Percentiles rank a stretch among this genome's conserved stretches.
Conservation (phyloP, 2,113 vertebrate genomes). For the Trogon surrucura region DNA sequence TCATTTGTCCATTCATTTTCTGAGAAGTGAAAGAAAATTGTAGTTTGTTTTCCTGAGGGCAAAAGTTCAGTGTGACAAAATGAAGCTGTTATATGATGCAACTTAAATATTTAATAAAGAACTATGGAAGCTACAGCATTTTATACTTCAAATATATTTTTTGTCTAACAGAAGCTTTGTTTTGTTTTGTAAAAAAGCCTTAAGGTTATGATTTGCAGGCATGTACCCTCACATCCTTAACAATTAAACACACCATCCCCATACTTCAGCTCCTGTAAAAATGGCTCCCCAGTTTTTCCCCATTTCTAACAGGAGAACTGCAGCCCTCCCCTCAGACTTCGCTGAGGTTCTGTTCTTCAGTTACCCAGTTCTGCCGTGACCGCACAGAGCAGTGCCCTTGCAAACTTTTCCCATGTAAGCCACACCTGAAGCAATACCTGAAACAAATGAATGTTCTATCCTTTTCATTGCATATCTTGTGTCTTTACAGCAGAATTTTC, state of each 20-base stretch:
- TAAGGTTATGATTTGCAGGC: too few relatives aligned
- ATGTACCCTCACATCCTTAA: too few relatives aligned
- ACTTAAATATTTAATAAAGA: slow-evolving; percentile 77
- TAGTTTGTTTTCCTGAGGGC: slow-evolving; percentile 65
- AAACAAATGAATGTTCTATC: too few relatives aligned
- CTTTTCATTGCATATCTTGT: neutral
- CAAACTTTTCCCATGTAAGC: neutral
- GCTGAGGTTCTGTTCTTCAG: too few relatives aligned
- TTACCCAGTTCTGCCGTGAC: too few relatives aligned
- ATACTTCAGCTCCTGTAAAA: too few relatives aligned
- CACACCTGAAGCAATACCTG: too few relatives aligned
- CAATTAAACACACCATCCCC: too few relatives aligned
- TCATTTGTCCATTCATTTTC: slow-evolving; percentile 48
- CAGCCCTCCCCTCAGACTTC: too few relatives aligned
- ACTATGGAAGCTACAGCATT: slow-evolving; percentile 61
- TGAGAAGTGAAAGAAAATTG: slow-evolving; percentile 31
- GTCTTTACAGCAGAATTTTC: neutral
- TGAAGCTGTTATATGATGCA: slow-evolving; percentile 68
- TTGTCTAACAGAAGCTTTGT: slow-evolving; percentile 28
- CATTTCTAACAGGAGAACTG: too few relatives aligned
- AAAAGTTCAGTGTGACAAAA: slow-evolving; percentile 61
- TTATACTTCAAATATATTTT: slow-evolving; percentile 47
- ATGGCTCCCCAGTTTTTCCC: too few relatives aligned
- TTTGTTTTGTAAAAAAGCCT: neutral
- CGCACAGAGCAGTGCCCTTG: neutral